phyloP scores from a whole-genome alignment of 92 coral and sea anemone genomes.

The Desmophyllum pertusum region DNA sequence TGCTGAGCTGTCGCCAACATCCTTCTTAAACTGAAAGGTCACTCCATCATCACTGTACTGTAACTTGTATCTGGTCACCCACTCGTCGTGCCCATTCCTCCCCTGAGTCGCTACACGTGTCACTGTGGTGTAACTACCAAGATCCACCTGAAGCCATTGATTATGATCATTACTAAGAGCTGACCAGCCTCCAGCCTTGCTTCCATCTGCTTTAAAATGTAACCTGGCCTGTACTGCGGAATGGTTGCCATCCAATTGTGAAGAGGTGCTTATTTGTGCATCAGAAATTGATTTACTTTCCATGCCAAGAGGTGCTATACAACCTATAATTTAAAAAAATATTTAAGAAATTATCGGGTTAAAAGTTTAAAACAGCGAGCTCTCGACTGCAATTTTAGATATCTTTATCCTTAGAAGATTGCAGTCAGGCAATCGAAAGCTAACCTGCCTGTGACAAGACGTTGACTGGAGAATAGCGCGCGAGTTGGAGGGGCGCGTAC shows the following conservation, averaged over 20 bases:
- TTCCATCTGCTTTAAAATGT: background rate
- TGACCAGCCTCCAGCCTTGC: slow-evolving; percentile 24
- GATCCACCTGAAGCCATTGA: slow-evolving; percentile 21
- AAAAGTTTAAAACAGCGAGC: background rate
- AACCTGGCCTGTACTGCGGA: slow-evolving; percentile 20
- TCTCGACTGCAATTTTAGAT: too few species aligned
- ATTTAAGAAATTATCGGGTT: too few species aligned
- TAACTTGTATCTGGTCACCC: background rate
- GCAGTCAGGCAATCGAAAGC: too few species aligned
- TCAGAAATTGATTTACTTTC: slow-evolving; percentile 13
- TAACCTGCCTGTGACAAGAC: too few species aligned
- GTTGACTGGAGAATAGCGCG: too few species aligned
- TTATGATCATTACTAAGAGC: background rate
- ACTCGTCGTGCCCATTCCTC: background rate
- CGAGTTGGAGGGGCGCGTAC: too few species aligned
- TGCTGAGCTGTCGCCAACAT: background rate
- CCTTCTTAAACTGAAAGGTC: slow-evolving; percentile 2
- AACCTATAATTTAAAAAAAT: background rate
- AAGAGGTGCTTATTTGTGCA: slow-evolving; percentile 10
- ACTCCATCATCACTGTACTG: slow-evolving; percentile 13
- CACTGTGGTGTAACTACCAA: slow-evolving; percentile 9
- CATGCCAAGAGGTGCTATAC: slow-evolving; percentile 37
- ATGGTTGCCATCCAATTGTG: slow-evolving; percentile 9
- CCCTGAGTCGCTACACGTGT: slow-evolving; percentile 16
- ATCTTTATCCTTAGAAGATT: too few species aligned